Percentiles rank a stretch among this genome's conserved stretches.
Evolutionary conservation across 2,113 vertebrate species (phyloP).

Genomic region (Sphaerodactylus townsendi): DNA sequence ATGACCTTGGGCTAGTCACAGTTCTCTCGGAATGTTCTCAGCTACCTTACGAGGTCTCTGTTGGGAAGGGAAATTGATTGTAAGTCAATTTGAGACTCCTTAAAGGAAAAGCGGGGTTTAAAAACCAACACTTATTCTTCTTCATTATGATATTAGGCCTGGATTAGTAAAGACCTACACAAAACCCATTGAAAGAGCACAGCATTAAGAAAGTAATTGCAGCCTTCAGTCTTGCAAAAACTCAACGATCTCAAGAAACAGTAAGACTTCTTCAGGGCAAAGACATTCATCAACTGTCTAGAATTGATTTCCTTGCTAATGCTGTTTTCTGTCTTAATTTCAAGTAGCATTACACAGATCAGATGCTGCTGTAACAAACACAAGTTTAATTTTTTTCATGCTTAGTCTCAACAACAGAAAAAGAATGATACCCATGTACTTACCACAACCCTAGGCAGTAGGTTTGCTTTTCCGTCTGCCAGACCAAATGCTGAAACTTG

Average conservation of each 20-base stretch:
- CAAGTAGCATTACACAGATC: background rate
- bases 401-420: background rate
- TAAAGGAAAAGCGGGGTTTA: too few relatives aligned
- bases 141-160: background rate
- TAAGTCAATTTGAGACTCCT: too few relatives aligned
- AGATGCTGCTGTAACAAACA: background rate
- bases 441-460: background rate
- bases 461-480: slow-evolving; percentile 39
- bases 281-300: slow-evolving; percentile 5
- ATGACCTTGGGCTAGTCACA: too few relatives aligned
- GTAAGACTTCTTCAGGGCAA: slow-evolving; percentile 6
- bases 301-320: background rate
- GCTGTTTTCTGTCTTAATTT: slow-evolving; percentile 17
- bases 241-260: background rate
- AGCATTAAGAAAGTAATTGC: background rate
- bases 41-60: too few relatives aligned
- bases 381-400: slow-evolving; percentile 9
- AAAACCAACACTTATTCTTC: too few relatives aligned
- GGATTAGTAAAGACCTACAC: background rate
- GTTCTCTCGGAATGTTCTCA: too few relatives aligned
- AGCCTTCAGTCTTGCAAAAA: background rate
- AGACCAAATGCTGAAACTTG: slow-evolving; percentile 38
- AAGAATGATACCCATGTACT: background rate
- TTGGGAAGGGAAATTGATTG: too few relatives aligned
- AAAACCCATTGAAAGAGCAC: background rate